Evolutionary conservation across 1,140 invertebrate species (phyloP).

Genomic region (Holotrichia oblita): DNA sequence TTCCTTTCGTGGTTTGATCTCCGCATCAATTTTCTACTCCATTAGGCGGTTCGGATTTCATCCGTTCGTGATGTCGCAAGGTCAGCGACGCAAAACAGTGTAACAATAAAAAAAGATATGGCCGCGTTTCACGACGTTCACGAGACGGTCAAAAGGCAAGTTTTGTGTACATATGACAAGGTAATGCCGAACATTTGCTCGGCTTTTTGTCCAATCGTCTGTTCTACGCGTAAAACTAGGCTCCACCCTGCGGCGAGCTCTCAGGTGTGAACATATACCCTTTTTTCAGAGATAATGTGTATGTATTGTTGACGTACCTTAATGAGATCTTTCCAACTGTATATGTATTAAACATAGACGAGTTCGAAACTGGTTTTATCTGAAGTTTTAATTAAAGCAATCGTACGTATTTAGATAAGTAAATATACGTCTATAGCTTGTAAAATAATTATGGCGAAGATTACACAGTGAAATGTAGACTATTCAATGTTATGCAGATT

Average conservation of each 20-base stretch:
- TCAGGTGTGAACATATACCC: slow-evolving; percentile 3
- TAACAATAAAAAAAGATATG: neutral
- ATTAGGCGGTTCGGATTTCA: neutral
- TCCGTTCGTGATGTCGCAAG: neutral
- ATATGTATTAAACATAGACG: neutral
- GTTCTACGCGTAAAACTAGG: slow-evolving; percentile 23
- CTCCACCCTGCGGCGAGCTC: slow-evolving; percentile 18
- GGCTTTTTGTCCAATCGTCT: slow-evolving; percentile 19
- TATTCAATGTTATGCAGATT: too few species aligned
- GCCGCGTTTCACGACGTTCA: neutral
- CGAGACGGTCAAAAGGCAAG: slow-evolving; percentile 19
- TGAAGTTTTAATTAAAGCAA: neutral
- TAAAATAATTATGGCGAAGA: too few species aligned
- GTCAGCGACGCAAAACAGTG: neutral
- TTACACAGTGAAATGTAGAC: neutral
- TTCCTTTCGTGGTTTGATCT: neutral
- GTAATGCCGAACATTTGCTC: neutral
- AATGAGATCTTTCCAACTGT: neutral
- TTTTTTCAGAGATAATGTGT: neutral
- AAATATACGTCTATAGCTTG: too few species aligned
- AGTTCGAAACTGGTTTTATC: neutral
- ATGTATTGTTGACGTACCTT: slow-evolving; percentile 9
- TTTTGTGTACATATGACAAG: slow-evolving; percentile 22
- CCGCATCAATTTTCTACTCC: slow-evolving; percentile 3
- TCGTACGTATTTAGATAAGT: too few species aligned